phyloP scores from a whole-genome alignment of 2,113 vertebrate species.

The Galemys pyrenaicus region DNA sequence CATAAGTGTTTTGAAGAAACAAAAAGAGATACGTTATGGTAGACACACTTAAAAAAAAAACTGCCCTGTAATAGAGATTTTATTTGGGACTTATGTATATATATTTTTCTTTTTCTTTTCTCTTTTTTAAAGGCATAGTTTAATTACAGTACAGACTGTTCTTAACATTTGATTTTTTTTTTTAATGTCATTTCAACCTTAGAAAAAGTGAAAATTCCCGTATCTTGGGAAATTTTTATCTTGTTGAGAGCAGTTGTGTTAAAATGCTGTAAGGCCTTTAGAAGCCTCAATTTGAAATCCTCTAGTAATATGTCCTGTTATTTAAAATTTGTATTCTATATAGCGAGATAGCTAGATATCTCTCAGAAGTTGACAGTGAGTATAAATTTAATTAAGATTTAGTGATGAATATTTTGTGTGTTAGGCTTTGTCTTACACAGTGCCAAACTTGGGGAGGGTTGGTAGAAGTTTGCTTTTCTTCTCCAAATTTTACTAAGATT shows the following conservation, averaged over 20 bases:
- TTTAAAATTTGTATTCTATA: constrained; percentile 29
- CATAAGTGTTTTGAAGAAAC: not conserved
- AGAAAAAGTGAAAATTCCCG: not conserved
- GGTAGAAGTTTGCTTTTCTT: constrained; percentile 33
- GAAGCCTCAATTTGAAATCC: constrained; percentile 50
- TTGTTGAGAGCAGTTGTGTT: constrained; percentile 3
- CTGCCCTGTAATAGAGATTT: not conserved
- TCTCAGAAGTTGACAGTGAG: not conserved
- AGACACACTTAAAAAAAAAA: not conserved
- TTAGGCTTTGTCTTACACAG: not conserved
- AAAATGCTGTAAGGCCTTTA: constrained; percentile 36
- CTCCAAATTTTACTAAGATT: not conserved
- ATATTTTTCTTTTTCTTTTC: not conserved
- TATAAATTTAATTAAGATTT: constrained; percentile 40
- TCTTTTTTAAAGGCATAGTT: not conserved
- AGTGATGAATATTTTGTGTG: not conserved
- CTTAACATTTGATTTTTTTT: constrained; percentile 14
- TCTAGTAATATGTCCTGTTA: not conserved
- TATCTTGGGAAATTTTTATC: constrained; percentile 12
- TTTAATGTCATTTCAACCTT: not conserved
- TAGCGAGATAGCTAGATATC: not conserved
- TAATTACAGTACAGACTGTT: constrained; percentile 32
- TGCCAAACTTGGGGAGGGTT: not conserved
- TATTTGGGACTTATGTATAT: not conserved
- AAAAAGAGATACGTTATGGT: not conserved